Evolutionary conservation across 1,140 invertebrate species (phyloP), one percentile per base, ranked within the genome.

Genomic region (Ceratitis capitata): DNA sequence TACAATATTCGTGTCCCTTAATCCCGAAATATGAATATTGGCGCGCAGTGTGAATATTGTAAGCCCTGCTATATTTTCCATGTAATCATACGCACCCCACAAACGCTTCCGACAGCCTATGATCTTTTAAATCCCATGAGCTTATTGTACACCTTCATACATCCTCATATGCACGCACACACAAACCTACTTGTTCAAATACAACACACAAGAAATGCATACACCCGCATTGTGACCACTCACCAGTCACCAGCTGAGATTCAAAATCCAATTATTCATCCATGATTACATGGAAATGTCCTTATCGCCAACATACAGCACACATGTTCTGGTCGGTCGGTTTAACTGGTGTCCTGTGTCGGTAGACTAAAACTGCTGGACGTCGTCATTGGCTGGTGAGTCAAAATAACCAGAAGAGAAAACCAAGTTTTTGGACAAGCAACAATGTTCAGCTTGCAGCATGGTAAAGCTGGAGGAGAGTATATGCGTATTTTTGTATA

Each of bases 251-350:
- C 69, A 78, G 39, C 69, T 78, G 69, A 69, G 42, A 69, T 84
- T 84, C 64, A 74, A 53, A 86, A 86, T 84, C 82, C 58, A 86
- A 86, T 86, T 86, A 86, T 86, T 86, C 82, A 86, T 86, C 85
- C 53, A 86, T 86, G 85, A 86, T 84, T 86, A 86, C 85, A 86
- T 84, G 82, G 83, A 86, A 84, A 86, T 86, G 82, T 84, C 85
- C 83, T 86, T 86, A 86, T 86, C 82, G 58, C 45, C 29, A 61
- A 69, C 51, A 58, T 32, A 56, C 51, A 84, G 32, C 49, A n/a
- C 49, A 53, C 47, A 53, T 84, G 47, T 83, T 29, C 32, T 29
- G 23, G 29, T 39, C 39, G 69, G 5, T 2, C 35, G 16, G 7
- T n/a, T n/a, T n/a, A n/a, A n/a, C n/a, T n/a, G n/a, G n/a, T n/a